Conservation (phyloP, 1,140 invertebrate species). For the Lysiphlebus fabarum region DNA sequence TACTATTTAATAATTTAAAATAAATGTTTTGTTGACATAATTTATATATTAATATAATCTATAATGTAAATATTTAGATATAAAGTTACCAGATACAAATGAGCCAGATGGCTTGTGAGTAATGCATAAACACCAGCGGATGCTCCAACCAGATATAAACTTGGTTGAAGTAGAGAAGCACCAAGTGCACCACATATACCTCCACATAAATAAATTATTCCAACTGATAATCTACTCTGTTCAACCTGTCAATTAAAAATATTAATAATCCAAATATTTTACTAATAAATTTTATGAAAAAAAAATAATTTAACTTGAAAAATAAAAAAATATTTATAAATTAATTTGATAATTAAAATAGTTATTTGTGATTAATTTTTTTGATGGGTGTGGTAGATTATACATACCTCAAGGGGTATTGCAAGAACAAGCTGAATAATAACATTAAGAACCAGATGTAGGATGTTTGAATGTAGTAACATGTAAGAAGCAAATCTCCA, state of each 20-base stretch:
- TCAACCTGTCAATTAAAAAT: constrained; percentile 65
- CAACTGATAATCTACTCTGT: constrained; percentile 75
- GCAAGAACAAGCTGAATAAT: constrained; percentile 67
- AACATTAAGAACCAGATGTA: constrained; percentile 63
- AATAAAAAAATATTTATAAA: no score
- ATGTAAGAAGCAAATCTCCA: constrained; percentile 83
- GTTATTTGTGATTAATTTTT: no score
- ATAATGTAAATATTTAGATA: no score
- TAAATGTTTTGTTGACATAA: no score
- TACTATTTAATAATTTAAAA: no score
- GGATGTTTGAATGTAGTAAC: constrained; percentile 73
- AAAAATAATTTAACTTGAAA: no score
- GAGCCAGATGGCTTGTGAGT: constrained; percentile 85
- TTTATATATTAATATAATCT: no score
- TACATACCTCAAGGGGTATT: constrained; percentile 58
- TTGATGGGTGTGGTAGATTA: no score
- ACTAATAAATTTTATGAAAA: no score
- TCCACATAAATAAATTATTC: constrained; percentile 68
- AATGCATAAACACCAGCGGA: constrained; percentile 93
- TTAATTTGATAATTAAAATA: no score
- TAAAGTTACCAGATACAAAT: constrained; percentile 75
- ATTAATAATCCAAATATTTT: no score
- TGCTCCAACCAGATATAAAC: constrained; percentile 79
- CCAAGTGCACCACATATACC: constrained; percentile 70
- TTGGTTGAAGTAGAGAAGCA: constrained; percentile 76